Base-by-base conservation (phyloP, 2,113 vertebrate genomes). In the Oncorhynchus nerka region DNA sequence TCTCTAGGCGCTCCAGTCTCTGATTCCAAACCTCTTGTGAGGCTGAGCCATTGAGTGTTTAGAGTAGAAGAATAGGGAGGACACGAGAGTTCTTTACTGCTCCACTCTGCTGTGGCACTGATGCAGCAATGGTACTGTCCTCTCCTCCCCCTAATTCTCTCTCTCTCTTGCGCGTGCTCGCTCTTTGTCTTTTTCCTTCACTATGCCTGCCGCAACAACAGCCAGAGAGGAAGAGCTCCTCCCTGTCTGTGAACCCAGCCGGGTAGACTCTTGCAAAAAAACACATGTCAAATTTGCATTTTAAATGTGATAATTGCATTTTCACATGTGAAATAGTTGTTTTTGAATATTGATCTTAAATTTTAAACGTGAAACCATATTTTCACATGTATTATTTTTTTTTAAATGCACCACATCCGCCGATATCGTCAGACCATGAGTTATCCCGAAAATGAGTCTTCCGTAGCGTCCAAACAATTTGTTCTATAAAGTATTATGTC, bases 31-130 rank as follows among this genome's bases (percentile, higher is more conserved):
- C 78, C 77, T 49, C 28, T n/a, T 0, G 48, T 45, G 39, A 45
- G 39, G 39, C 39, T 45, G 32, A 74, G 34, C 32, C 28, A 24
- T 61, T 7, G 32, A 26, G 12, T n/a, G 75, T 22, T 49, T 20
- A 70, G 66, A 19, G 51, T 9, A 39, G 7, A 39, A 7, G 70
- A 75, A 15, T 30, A 45, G 5, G 77, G 82, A 82, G 67, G n/a
- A 59, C 79, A 11, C 12, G 74, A 4, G 51, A 55, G 51, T 55
- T 62, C 8, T 71, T 55, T 26, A 73, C 82, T 69, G 79, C 74
- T 79, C 82, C 67, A 71, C 78, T 76, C 85, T 80, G 78, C 83
- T 83, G 81, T 85, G 87, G 86, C 78, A 49, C 73, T 78, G 74
- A 45, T 70, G 68, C 68, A 48, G 68, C 77, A 51, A 71, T 77